Conservation (phyloP, 2,113 vertebrate genomes). For the Heteronetta atricapilla region DNA sequence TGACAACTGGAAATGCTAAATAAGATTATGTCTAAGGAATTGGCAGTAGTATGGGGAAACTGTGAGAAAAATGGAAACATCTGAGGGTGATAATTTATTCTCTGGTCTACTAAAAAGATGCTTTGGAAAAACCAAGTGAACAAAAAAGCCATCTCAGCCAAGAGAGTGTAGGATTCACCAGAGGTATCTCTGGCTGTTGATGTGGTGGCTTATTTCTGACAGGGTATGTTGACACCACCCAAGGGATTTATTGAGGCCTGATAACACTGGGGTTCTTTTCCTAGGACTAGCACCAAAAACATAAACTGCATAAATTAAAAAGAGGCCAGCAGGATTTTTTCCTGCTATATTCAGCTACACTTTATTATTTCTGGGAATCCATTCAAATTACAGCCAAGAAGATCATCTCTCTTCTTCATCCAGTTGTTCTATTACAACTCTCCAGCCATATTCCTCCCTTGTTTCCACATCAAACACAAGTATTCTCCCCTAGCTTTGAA, state of each 20-base stretch:
- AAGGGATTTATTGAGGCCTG: not conserved
- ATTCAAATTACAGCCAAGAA: not conserved
- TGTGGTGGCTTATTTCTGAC: not conserved
- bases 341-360: not conserved
- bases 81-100: not conserved
- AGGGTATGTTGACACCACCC: not conserved
- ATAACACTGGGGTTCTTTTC: not conserved
- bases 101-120: not conserved
- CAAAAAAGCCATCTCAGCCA: not conserved
- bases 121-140: not conserved
- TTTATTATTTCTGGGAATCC: not conserved
- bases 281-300: not conserved
- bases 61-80: not conserved
- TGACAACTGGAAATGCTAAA: not conserved
- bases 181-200: not conserved
- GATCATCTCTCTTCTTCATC: not conserved
- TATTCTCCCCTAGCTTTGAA: not conserved
- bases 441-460: not conserved
- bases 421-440: not conserved
- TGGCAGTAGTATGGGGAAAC: not conserved
- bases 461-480: not conserved
- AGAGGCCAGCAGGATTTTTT: not conserved
- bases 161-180: not conserved
- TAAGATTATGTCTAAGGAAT: not conserved
- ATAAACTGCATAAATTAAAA: not conserved